phyloP scores from a whole-genome alignment of 2,113 vertebrate genomes.

The Pluvianellus socialis region DNA sequence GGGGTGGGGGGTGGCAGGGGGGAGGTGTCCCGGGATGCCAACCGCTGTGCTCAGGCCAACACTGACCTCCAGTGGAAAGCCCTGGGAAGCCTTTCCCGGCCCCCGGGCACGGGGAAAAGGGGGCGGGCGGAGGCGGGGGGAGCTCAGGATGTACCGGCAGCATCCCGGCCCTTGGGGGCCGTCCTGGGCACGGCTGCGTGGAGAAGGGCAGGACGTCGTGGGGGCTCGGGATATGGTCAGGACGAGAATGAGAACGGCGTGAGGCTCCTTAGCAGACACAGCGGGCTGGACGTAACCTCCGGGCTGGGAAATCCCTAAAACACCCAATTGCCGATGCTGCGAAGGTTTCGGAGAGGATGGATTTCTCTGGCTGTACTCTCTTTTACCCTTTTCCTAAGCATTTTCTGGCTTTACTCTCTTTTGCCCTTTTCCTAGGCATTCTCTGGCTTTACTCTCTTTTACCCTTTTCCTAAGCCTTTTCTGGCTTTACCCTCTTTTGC shows the following conservation, averaged over 20 bases:
- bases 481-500: neutral
- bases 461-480: neutral
- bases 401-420: neutral
- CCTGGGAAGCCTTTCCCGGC: slow-evolving; percentile 6
- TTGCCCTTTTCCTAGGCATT: neutral
- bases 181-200: neutral
- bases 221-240: neutral
- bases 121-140: too few species aligned
- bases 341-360: neutral
- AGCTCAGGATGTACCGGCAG: rapidly evolving
- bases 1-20: neutral
- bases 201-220: neutral
- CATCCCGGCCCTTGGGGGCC: neutral
- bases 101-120: neutral
- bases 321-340: rapidly evolving
- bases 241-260: neutral
- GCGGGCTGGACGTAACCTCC: neutral
- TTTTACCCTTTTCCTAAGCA: neutral
- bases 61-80: slow-evolving; percentile 54
- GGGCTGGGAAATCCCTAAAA: neutral
- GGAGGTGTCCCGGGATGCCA: neutral
- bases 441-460: neutral
- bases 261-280: neutral
- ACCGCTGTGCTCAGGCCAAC: neutral
- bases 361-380: neutral